phyloP scores from a whole-genome alignment of 2,888 invertebrate genomes.

The Crioceris asparagi region DNA sequence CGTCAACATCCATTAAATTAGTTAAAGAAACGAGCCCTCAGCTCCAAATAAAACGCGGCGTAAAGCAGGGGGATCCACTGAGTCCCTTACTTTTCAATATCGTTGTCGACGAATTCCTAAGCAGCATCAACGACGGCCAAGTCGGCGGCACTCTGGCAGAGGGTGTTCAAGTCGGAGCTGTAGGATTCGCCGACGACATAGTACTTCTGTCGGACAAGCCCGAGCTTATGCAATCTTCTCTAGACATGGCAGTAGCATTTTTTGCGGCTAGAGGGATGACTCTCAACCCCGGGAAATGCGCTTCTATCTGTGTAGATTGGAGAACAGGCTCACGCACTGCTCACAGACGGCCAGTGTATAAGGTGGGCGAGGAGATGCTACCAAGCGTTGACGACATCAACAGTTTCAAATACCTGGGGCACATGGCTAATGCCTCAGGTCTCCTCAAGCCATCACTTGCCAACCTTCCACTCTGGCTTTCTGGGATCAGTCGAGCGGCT shows the following conservation, averaged over 20 bases:
- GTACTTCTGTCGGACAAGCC: conserved; percentile 9
- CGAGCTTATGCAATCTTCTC: neutral
- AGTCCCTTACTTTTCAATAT: conserved; percentile 25
- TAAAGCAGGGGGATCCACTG: conserved; percentile 35
- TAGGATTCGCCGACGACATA: conserved; percentile 21
- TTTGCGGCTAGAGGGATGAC: conserved; percentile 11
- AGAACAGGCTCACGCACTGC: neutral
- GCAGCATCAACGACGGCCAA: neutral
- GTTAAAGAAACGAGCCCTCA: neutral
- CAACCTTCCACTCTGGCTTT: conserved; percentile 14
- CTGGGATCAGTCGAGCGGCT: conserved; percentile 23
- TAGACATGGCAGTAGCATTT: conserved; percentile 6
- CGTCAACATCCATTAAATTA: conserved; percentile 12
- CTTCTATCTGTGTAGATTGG: conserved; percentile 5
- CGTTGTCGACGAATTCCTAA: conserved; percentile 22
- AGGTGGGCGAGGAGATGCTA: neutral
- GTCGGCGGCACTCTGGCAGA: neutral
- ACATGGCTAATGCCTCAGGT: neutral
- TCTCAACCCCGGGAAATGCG: conserved; percentile 11
- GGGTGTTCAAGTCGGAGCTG: conserved; percentile 2
- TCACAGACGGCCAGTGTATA: neutral
- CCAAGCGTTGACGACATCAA: neutral
- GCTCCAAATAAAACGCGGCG: conserved; percentile 24
- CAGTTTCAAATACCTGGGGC: neutral
- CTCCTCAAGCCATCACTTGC: neutral